Conservation (phyloP, 2,888 invertebrate genomes). For the Orgyia antiqua region DNA sequence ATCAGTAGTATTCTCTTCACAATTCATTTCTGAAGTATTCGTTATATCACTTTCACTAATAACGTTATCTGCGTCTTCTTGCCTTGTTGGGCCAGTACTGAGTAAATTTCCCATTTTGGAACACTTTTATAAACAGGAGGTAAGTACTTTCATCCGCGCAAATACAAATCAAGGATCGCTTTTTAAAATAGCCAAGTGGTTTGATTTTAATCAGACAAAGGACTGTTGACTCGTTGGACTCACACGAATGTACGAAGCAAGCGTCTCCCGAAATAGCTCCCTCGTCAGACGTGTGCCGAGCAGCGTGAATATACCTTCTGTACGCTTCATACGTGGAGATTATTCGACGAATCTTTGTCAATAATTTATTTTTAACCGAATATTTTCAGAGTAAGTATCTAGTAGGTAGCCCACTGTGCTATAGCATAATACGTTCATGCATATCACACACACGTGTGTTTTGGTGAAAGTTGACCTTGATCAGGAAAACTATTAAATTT, state of each 20-base stretch:
- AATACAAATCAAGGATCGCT: conserved; percentile 41
- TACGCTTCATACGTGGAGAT: conserved; percentile 29
- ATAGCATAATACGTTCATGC: conserved; percentile 10
- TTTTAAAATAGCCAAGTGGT: conserved; percentile 52
- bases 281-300: conserved; percentile 62
- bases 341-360: conserved; percentile 51
- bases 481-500: too few relatives aligned
- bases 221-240: conserved; percentile 54
- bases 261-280: conserved; percentile 63
- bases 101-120: conserved; percentile 69
- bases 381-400: neutral
- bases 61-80: conserved; percentile 35
- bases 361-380: conserved; percentile 60
- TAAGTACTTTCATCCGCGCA: conserved; percentile 45
- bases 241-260: conserved; percentile 42
- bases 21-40: conserved; percentile 35
- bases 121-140: conserved; percentile 65
- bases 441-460: too few relatives aligned
- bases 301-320: conserved; percentile 19
- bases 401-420: conserved; percentile 7
- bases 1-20: conserved; percentile 25
- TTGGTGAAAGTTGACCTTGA: too few relatives aligned
- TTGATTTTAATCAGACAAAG: conserved; percentile 71
- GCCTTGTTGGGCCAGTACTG: conserved; percentile 53
- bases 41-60: conserved; percentile 59